phyloP scores from a whole-genome alignment of 2,797 vertebrate species.

The Sebastes kiyomatsui region DNA sequence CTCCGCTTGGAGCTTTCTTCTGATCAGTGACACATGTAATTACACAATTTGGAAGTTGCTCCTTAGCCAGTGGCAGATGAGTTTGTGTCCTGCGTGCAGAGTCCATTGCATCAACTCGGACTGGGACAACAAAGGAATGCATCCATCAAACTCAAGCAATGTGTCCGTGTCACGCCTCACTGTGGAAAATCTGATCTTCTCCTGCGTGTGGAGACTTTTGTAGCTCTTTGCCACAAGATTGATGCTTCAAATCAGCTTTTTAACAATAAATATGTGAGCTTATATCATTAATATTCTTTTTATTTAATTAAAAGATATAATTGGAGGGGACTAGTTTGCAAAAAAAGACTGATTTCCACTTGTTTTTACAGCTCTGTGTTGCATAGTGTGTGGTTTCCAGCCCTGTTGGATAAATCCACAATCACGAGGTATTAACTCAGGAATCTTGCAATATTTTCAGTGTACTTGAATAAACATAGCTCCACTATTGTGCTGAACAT shows the following conservation, averaged over 20 bases:
- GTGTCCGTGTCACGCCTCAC: conserved; percentile 10
- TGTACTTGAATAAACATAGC: conserved; percentile 46
- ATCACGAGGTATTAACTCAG: conserved; percentile 53
- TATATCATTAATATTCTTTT: neutral
- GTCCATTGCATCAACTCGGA: conserved; percentile 24
- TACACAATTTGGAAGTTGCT: conserved; percentile 55
- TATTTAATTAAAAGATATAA: neutral
- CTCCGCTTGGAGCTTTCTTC: conserved; percentile 30
- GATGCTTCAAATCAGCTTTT: neutral
- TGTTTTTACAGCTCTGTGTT: conserved; percentile 17
- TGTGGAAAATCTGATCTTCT: conserved; percentile 47
- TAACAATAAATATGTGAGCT: neutral
- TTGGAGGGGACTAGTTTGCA: neutral
- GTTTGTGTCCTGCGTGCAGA: conserved; percentile 34
- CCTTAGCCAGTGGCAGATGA: conserved; percentile 46
- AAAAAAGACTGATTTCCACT: neutral
- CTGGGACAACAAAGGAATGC: conserved; percentile 20
- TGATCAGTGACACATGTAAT: conserved; percentile 75
- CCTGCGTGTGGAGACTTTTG: neutral
- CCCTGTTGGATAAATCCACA: conserved; percentile 34
- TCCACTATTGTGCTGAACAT: conserved; percentile 32
- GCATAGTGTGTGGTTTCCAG: conserved; percentile 2
- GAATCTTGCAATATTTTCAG: conserved; percentile 61
- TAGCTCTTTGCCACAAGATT: neutral
- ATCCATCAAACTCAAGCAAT: conserved; percentile 54